Conservation (phyloP, 2,113 vertebrate species). For the Cygnus buccinator region DNA sequence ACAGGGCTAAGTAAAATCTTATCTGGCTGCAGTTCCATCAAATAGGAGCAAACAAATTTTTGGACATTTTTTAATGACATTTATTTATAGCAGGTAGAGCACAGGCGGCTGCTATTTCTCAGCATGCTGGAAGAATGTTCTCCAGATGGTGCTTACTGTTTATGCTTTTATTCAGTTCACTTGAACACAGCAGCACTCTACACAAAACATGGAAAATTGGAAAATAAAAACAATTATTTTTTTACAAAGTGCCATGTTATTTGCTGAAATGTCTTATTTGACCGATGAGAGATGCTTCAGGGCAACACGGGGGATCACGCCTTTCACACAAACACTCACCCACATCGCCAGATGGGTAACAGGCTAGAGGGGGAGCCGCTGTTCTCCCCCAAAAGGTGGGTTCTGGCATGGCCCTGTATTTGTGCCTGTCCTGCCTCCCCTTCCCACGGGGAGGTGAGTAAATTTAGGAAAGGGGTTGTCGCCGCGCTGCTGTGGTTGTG, state of each 20-base stretch:
- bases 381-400: background rate
- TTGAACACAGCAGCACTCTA: slow-evolving; percentile 61
- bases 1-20: slow-evolving; percentile 60
- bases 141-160: slow-evolving; percentile 80
- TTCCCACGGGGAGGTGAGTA: background rate
- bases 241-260: slow-evolving; percentile 53
- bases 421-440: background rate
- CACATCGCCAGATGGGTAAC: background rate
- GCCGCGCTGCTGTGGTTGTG: background rate
- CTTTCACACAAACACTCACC: background rate
- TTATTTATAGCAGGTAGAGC: slow-evolving; percentile 82
- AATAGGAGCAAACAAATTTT: slow-evolving; percentile 67
- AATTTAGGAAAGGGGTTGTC: background rate
- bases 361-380: background rate
- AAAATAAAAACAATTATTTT: slow-evolving; percentile 65
- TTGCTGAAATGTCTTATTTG: slow-evolving; percentile 22
- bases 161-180: slow-evolving; percentile 75
- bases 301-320: background rate
- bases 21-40: slow-evolving; percentile 68
- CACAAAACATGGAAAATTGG: slow-evolving; percentile 68
- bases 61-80: slow-evolving; percentile 67
- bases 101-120: slow-evolving; percentile 78
- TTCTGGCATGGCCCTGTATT: background rate
- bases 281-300: background rate
- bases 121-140: slow-evolving; percentile 76